Evolutionary conservation across 2,113 vertebrate genomes (phyloP), one percentile per base, ranked within the genome.

Genomic region (Mohoua ochrocephala): DNA sequence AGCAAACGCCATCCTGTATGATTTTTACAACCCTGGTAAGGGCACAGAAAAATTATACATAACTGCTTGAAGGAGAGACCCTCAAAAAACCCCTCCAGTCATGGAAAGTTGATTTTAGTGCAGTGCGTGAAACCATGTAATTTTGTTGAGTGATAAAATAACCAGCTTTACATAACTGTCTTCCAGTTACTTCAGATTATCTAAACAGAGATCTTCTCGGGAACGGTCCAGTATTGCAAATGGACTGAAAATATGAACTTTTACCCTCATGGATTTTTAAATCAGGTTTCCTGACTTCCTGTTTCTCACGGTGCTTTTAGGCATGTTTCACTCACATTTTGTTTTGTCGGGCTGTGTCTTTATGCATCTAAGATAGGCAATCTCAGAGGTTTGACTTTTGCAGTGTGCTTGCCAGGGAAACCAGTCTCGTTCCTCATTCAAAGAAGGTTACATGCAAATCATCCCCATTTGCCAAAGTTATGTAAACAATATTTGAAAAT

Each of bases 21-120:
- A 98, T 71, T 98, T 98, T 85, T 98, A 98, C 91, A 98, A 87
- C 42, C 98, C 98, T 95, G 97, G 98, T 98, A 96, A 96, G 78
- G 16, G 3, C n/a, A 86, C 4, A 67, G 30, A 67, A 63, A 87
- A 67, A 44, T 39, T 0, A 30, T 70, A 30, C 8, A 4, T 30
- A 73, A 35, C 10, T 74, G 20, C 44, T 65, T 65, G 44, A 71
- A 42, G 73, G 18, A 39, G 15, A 77, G 3, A 64, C 11, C 35
- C 26, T 45, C 7, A 78, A 81, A 27, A 64, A 82, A 6, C 0
- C 30, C 17, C 21, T 61, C 2, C 20, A 27, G 12, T 49, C 35
- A 13, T 1, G 39, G 39, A 63, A 84, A 84, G 7, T 4, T 84
- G 15, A 5, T 77, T 89, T 86, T 59, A 3, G 35, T 61, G 13